Base-by-base conservation (phyloP, 2,113 vertebrate genomes). In the Agelaius tricolor region DNA sequence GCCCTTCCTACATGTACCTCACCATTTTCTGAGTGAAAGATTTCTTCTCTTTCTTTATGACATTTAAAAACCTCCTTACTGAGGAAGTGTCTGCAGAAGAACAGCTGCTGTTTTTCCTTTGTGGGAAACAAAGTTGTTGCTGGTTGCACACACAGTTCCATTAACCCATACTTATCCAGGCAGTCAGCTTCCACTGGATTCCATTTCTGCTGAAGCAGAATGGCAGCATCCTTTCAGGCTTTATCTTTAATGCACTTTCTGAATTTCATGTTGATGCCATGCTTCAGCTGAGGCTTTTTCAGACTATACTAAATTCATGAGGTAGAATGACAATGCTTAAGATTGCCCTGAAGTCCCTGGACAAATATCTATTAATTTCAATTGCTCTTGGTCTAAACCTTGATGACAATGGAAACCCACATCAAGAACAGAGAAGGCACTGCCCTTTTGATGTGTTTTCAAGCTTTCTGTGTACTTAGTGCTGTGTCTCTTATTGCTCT, bases 21-120 rank as follows among this genome's bases (percentile, higher is more conserved):
- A 55, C 68, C 77, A 19, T 90, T 81, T 93, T 92, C 79, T 88
- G 62, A 94, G 69, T 80, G 80, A 75, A 91, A 84, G 51, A 85
- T 73, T 84, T 93, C 63, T 90, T 72, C 19, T 76, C 30, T 66
- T 84, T 27, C 62, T 97, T 87, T 46, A 74, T 63, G 58, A 55
- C 57, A 55, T 90, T 63, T 82, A 39, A 93, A 91, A n/a, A 17
- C 26, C 66, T 41, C 58, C 52, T 92, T 71, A 26, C 58, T 62
- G 20, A 35, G 49, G 68, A 58, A 79, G 37, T n/a, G 21, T 10
- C 79, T 88, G 68, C 24, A 82, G 69, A 65, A 82, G 69, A 68
- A 37, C 27, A 54, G 69, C 46, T 84, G 43, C 22, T 86, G 17
- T 22, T 86, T 86, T 90, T 76, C 1, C 10, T 65, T 66, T 33